Base-by-base conservation (phyloP, 2,888 invertebrate genomes). In the Keiferia lycopersicella region DNA sequence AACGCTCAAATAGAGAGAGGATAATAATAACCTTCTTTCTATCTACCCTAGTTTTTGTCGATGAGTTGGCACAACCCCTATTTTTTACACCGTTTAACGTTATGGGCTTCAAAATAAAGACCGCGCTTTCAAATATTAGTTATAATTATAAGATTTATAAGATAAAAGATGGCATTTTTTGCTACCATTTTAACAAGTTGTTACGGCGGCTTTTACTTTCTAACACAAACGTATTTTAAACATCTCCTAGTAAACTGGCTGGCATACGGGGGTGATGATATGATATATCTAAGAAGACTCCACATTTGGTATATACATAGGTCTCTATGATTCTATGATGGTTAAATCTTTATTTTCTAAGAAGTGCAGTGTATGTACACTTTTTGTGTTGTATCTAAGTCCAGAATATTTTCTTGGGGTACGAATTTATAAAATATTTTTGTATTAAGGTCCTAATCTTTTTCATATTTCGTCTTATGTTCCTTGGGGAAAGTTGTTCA, bases 21-120 rank as follows among this genome's bases (percentile, higher is more conserved):
- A 77, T 75, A 71, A 75, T 45, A 60, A 41, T 45, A 45, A 45
- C 45, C n/a, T 7, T 16, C 45, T 26, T 16, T 18, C 34, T 34
- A 34, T 67, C 68, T 68, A 71, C 72, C 75, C 73, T 67, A 60
- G 45, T 60, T 70, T 72, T 80, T 77, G 77, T 74, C 64, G 61
- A 63, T 83, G 81, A 81, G 67, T 75, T 70, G 66, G 77, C 80
- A 75, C 70, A 71, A 71, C 74, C 73, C 74, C 77, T 72, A 70
- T 68, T 64, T 70, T 74, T 72, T 71, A 59, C 63, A 65, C 61
- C 56, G 53, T 63, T 63, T 65, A 61, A 63, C 62, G 65, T 69
- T 71, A 69, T 71, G 65, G 69, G 66, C 68, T 74, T 79, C 74
- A 66, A 68, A 63, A 65, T 71, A 69, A 76, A 74, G 76, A 75